Evolutionary conservation across 2,888 invertebrate species (phyloP), one percentile per base, ranked within the genome.

Genomic region (Tryphoninae sp.): DNA sequence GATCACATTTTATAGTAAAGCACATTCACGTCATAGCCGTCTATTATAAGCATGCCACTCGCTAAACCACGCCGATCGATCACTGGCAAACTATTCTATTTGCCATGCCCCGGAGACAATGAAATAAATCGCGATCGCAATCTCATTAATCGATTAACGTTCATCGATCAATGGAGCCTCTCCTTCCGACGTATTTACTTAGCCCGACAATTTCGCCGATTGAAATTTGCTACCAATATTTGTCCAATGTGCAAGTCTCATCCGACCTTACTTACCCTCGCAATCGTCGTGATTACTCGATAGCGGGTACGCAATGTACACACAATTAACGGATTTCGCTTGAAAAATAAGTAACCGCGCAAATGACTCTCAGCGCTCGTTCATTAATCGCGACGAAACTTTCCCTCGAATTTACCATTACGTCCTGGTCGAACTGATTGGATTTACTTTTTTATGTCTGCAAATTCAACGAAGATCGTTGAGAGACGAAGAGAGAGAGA

Each of bases 141-240:
- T 78, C 73, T 69, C 73, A 78, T 74, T 74, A 81, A 78, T 68
- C 81, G 73, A 77, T 77, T 77, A 76, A 64, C 68, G 62, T 68
- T 62, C 73, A 23, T 16, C 73, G 40, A 81, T 64, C 58, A n/a
- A 16, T 26, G 40, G 16, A 42, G 19, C 23, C 26, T 26, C 13
- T 13, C 51, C 23, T 22, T 40, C 62, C 23, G 42, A 65, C 73
- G 69, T 84, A 82, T 80, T 78, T 80, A 80, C 75, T 49, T 7
- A 19, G 11, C 3, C 59, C 67, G 71, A 8, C 62, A 80, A 82
- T 83, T 82, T 65, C 69, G 64, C 40, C 40, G 45, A 80, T 76
- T 80, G 73, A 65, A 83, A 67, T 80, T 77, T 40, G 55, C 65
- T 9, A 40, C 19, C 19, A 23, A 16, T 73, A 81, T 73, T 64